Percentiles rank a stretch among this genome's conserved stretches.
phyloP scores from a whole-genome alignment of 2,797 vertebrate species.

The Glossophaga mutica region DNA sequence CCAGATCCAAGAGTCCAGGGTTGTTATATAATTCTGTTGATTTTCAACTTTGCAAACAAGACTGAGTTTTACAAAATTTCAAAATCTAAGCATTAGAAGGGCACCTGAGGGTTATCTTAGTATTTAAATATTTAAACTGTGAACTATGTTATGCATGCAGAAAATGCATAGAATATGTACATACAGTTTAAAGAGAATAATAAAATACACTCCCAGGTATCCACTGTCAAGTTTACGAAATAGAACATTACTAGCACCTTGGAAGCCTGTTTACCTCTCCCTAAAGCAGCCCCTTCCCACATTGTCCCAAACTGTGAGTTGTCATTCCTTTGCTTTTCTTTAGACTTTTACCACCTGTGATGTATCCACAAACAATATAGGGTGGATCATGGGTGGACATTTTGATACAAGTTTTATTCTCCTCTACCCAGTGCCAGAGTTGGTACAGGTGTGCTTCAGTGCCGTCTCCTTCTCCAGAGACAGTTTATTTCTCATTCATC shows the following conservation, averaged over 20 bases:
- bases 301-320: neutral
- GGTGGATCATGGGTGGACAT: neutral
- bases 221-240: neutral
- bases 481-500: neutral
- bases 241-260: neutral
- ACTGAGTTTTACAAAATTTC: neutral
- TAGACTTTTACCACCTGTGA: neutral
- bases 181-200: neutral
- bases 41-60: conserved; percentile 10
- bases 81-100: neutral
- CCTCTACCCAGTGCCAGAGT: neutral
- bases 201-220: neutral
- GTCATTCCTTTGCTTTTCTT: neutral
- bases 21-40: neutral
- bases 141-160: neutral
- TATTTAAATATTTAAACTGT: conserved; percentile 16
- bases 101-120: neutral
- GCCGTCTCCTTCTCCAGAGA: neutral
- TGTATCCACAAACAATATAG: neutral
- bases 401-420: neutral
- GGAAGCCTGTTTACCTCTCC: neutral
- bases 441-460: neutral
- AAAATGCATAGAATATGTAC: neutral
- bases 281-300: neutral
- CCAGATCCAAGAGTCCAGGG: neutral